Evolutionary conservation across 2,888 invertebrate species (phyloP), one percentile per base, ranked within the genome.

Genomic region (Papilio elwesi): DNA sequence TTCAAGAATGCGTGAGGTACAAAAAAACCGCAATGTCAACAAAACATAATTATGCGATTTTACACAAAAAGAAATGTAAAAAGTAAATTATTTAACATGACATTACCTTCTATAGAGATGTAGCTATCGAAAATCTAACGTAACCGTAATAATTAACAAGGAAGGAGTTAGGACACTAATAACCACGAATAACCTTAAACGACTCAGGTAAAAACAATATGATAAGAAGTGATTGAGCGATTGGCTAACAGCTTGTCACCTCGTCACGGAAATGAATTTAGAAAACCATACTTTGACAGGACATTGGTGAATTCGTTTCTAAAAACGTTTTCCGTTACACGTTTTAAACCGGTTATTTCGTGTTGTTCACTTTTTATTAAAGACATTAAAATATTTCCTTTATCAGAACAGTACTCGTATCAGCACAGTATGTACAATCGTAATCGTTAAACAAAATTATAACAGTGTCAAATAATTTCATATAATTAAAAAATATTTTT

Each of bases 71-170:
- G 8, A 15, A 53, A 62, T 36, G 47, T 68, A 62, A n/a, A 65
- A 68, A 73, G 59, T 67, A 72, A 36, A 55, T 38, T 63, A 73
- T 63, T 74, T 64, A 76, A 76, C 71, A 74, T 76, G 78, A 78
- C 76, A 76, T 73, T 78, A 76, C 74, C 75, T 48, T 74, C 70
- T 71, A 74, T 63, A 57, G 48, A 36, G 71, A 51, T 70, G 38
- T 57, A 67, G 43, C 53, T 47, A 16, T 68, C 26, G 4, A 26
- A 26, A 26, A 26, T 26, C 55, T 68, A 55, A 15, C 53, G 52
- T 68, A 68, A 38, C 48, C 64, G 59, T 59, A 43, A 57, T 57
- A 57, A 57, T 36, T 38, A 57, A 59, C 59, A 43, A 38, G 9
- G 38, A 15, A 43, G n/a, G 43, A 43, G 59, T n/a, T 10, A 59